Conservation (phyloP, 2,113 vertebrate species). For the Thermophis baileyi region DNA sequence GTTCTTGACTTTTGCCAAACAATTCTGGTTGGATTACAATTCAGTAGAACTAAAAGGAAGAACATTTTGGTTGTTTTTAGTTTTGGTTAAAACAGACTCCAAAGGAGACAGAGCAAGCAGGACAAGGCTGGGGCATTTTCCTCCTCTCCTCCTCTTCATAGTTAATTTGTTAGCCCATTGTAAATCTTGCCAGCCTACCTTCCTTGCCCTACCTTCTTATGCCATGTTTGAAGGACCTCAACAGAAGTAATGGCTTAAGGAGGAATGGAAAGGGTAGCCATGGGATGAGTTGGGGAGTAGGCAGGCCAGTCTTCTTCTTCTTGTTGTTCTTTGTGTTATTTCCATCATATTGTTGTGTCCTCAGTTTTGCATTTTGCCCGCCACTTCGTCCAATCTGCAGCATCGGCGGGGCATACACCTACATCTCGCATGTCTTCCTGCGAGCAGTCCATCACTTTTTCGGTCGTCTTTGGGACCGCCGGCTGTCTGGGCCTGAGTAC, state of each 20-base stretch:
- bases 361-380: too few species aligned
- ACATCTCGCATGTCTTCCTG: too few species aligned
- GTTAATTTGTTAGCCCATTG: not conserved
- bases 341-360: too few species aligned
- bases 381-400: too few species aligned
- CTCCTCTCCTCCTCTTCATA: not conserved
- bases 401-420: too few species aligned
- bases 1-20: not conserved
- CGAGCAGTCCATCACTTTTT: too few species aligned
- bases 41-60: not conserved
- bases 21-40: not conserved
- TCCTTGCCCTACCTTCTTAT: not conserved
- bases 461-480: too few species aligned
- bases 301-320: not conserved
- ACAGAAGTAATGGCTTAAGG: not conserved
- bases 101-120: not conserved
- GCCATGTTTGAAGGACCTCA: not conserved
- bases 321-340: too few species aligned
- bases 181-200: not conserved
- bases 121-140: not conserved
- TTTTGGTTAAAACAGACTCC: not conserved
- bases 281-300: not conserved
- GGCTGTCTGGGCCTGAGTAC: too few species aligned
- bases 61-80: not conserved
- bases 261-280: not conserved